Evolutionary conservation across 2,113 vertebrate species (phyloP).

Genomic region (Eretmochelys imbricata): DNA sequence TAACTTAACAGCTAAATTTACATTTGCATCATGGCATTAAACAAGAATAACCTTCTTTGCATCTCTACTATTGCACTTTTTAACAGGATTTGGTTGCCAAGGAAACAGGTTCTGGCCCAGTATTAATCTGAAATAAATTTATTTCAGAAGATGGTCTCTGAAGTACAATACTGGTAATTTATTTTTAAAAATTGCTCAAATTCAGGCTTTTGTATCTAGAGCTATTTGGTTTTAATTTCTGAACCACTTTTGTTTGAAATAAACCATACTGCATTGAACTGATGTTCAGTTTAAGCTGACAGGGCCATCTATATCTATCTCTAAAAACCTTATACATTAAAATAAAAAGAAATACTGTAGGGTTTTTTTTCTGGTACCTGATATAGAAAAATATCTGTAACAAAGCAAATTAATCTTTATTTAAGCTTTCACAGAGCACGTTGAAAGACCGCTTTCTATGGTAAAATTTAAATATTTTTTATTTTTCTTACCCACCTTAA

Average conservation of each 20-base stretch:
- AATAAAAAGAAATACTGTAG: slow-evolving; percentile 58
- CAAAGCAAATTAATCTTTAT: slow-evolving; percentile 57
- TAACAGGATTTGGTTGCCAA: slow-evolving; percentile 92
- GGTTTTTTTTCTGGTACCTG: slow-evolving; percentile 46
- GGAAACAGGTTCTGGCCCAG: slow-evolving; percentile 94
- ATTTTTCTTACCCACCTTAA: slow-evolving; percentile 70
- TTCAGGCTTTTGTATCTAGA: slow-evolving; percentile 38
- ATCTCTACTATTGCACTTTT: slow-evolving; percentile 75
- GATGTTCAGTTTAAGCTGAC: slow-evolving; percentile 64
- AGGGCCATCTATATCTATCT: slow-evolving; percentile 67
- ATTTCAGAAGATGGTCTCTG: slow-evolving; percentile 76
- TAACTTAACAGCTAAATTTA: slow-evolving; percentile 55
- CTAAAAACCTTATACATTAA: slow-evolving; percentile 61
- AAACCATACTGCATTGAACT: slow-evolving; percentile 58
- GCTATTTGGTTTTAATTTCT: slow-evolving; percentile 55
- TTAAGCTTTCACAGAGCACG: slow-evolving; percentile 71
- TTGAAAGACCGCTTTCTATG: slow-evolving; percentile 69
- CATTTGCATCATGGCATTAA: slow-evolving; percentile 70
- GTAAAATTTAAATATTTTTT: slow-evolving; percentile 79
- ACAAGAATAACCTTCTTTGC: slow-evolving; percentile 72
- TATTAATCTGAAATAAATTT: slow-evolving; percentile 88
- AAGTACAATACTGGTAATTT: slow-evolving; percentile 55
- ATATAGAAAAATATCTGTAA: slow-evolving; percentile 58
- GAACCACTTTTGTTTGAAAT: slow-evolving; percentile 49
- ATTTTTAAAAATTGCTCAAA: slow-evolving; percentile 60